These are phyloP conservation scores for Athetis lepigone DNA, from an alignment of 2,888 invertebrate species.

Conservation along the genomic window DNA sequence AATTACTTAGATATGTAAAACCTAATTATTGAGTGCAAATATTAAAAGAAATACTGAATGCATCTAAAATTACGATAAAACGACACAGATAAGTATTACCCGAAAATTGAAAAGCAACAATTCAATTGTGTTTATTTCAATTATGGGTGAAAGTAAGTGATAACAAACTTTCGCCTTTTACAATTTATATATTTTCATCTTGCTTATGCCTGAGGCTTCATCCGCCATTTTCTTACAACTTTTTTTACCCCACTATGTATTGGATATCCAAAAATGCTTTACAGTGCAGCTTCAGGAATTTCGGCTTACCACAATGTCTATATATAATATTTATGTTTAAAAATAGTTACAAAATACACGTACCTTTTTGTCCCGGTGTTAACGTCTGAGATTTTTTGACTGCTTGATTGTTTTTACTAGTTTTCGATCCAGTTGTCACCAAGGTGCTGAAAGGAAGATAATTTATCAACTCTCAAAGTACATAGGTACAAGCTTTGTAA, in stretches of 20 bases:
- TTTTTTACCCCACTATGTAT: no score
- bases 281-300: no score
- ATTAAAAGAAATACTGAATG: background rate
- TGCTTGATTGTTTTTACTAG: constrained; percentile 69
- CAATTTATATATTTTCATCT: no score
- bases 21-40: background rate
- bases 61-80: background rate
- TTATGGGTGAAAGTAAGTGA: no score
- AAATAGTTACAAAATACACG: constrained; percentile 35
- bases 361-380: constrained; percentile 79
- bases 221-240: no score
- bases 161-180: no score
- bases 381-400: constrained; percentile 78
- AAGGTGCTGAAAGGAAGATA: constrained; percentile 74
- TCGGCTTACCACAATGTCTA: background rate
- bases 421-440: constrained; percentile 70
- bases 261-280: no score
- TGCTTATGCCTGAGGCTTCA: no score
- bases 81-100: no score
- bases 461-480: background rate
- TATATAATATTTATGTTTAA: background rate
- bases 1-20: background rate
- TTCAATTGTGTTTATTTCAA: no score
- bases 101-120: no score
- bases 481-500: background rate